Conservation (phyloP, 1,140 invertebrate species). For the Bombus ignitus region DNA sequence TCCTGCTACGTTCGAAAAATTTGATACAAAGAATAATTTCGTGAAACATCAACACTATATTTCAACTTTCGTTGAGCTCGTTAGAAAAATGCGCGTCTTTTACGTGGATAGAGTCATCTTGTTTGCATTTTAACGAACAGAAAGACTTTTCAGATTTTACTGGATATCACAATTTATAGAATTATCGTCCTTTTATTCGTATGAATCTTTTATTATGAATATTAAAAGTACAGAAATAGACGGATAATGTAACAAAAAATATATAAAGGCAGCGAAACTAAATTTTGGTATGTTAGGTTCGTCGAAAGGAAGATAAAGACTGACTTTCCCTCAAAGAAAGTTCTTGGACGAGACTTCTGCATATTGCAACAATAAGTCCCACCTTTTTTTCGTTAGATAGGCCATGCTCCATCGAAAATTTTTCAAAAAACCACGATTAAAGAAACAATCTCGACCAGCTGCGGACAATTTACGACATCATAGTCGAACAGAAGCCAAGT, state of each 20-base stretch:
- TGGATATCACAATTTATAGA: too few species aligned
- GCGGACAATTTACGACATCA: not conserved
- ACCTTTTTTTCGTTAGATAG: too few species aligned
- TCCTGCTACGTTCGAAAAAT: not conserved
- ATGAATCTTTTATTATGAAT: too few species aligned
- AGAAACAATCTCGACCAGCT: not conserved
- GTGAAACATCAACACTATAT: too few species aligned
- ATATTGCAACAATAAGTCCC: not conserved
- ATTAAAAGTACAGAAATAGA: not conserved
- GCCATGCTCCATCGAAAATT: not conserved
- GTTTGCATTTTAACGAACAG: too few species aligned
- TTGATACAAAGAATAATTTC: too few species aligned
- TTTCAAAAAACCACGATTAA: constrained; percentile 2
- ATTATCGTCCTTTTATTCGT: too few species aligned
- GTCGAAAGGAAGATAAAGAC: not conserved
- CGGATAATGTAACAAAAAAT: not conserved
- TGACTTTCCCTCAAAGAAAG: not conserved
- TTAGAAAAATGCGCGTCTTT: not conserved
- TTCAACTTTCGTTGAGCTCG: not conserved
- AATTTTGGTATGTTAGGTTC: not conserved
- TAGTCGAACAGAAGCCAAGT: not conserved
- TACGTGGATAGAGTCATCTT: too few species aligned
- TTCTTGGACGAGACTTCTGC: not conserved
- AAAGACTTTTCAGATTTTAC: too few species aligned
- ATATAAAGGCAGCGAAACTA: not conserved